phyloP scores from a whole-genome alignment of 1,140 invertebrate species.

The Melipona quadrifasciata region DNA sequence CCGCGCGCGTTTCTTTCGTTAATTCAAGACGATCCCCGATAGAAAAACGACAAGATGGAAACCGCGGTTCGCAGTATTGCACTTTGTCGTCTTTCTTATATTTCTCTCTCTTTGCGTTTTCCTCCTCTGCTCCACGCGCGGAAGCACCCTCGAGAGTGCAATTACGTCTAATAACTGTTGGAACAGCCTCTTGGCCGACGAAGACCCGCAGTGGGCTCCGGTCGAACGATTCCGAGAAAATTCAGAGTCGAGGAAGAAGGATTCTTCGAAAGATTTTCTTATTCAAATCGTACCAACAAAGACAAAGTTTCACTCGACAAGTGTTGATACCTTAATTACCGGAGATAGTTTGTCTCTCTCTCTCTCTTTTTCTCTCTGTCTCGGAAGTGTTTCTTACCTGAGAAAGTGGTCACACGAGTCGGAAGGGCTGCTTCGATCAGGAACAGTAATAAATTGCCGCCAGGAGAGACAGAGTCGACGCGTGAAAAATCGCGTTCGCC shows the following conservation, averaged over 20 bases:
- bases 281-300: too few species aligned
- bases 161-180: conserved; percentile 34
- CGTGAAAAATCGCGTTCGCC: conserved; percentile 20
- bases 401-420: background rate
- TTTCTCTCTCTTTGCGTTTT: background rate
- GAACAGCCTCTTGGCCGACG: conserved; percentile 1
- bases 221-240: conserved; percentile 3
- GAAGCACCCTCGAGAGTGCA: conserved; percentile 7
- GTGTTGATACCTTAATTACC: background rate
- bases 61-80: background rate
- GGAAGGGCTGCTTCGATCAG: background rate
- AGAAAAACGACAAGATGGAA: background rate
- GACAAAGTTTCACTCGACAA: too few species aligned
- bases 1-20: background rate
- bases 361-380: background rate
- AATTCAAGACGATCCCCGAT: background rate
- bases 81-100: conserved; percentile 9
- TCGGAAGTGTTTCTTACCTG: background rate
- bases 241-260: background rate
- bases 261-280: too few species aligned
- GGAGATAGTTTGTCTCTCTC: background rate
- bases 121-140: conserved; percentile 2
- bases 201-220: conserved; percentile 9
- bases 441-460: conserved; percentile 8
- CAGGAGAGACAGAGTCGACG: background rate